These are phyloP conservation scores for Drepana arcuata DNA, from an alignment of 1,140 invertebrate species.

Conservation along the genomic window DNA sequence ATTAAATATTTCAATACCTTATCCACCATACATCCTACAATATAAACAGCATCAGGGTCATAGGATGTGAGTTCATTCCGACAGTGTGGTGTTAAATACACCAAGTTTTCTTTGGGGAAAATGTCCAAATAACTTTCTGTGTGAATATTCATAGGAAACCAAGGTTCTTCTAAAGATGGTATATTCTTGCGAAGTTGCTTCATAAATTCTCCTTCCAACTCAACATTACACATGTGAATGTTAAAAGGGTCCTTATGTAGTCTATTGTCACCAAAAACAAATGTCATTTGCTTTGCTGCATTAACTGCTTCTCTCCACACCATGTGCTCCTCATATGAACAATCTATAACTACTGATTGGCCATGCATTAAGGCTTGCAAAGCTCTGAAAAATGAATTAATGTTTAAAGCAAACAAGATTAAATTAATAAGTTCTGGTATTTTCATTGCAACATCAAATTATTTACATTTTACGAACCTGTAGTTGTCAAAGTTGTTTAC, in stretches of 20 bases:
- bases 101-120: constrained; percentile 84
- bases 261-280: constrained; percentile 81
- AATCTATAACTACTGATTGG: constrained; percentile 85
- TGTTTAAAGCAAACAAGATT: not conserved
- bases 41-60: constrained; percentile 86
- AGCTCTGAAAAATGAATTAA: constrained; percentile 50
- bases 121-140: constrained; percentile 85
- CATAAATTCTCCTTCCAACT: constrained; percentile 67
- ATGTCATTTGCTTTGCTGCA: constrained; percentile 82
- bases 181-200: constrained; percentile 75
- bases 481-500: constrained; percentile 78
- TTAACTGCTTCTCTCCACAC: constrained; percentile 76
- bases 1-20: constrained; percentile 74
- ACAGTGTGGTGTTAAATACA: constrained; percentile 91
- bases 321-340: constrained; percentile 86
- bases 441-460: not conserved
- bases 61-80: constrained; percentile 76
- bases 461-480: constrained; percentile 51
- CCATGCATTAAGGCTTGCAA: constrained; percentile 79
- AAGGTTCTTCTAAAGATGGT: constrained; percentile 77
- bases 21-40: constrained; percentile 91
- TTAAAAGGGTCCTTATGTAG: constrained; percentile 81
- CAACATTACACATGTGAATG: constrained; percentile 82
- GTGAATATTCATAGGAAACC: constrained; percentile 83
- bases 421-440: not conserved